Evolutionary conservation across 1,140 invertebrate genomes (phyloP).

Genomic region (Phortica variegata): DNA sequence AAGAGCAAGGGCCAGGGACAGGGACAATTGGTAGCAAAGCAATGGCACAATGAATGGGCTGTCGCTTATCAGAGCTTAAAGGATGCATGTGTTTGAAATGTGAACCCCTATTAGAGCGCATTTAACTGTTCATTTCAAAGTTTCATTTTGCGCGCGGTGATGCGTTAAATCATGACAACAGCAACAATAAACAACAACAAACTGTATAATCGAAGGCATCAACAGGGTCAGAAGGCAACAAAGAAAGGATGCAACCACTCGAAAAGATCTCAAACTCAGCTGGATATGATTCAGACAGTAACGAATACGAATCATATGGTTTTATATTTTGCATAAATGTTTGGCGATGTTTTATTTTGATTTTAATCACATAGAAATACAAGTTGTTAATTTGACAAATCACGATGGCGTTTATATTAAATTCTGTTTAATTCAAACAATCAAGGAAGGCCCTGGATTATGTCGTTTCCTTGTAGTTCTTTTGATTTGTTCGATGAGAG

Average conservation of each 20-base stretch:
- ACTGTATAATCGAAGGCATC: neutral
- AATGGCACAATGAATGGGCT: neutral
- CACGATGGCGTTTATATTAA: no score
- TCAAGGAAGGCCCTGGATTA: no score
- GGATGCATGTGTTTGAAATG: constrained; percentile 47
- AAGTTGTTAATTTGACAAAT: constrained; percentile 55
- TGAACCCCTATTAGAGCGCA: constrained; percentile 57
- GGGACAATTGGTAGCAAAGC: neutral
- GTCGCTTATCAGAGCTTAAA: constrained; percentile 19
- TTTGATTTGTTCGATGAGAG: no score
- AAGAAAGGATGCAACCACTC: constrained; percentile 21
- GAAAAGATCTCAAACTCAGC: constrained; percentile 18
- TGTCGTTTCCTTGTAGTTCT: no score
- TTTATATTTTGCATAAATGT: no score
- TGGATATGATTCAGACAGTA: neutral
- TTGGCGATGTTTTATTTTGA: constrained; percentile 21
- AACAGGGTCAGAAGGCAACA: constrained; percentile 7
- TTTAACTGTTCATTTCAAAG: constrained; percentile 57
- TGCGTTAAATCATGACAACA: constrained; percentile 50
- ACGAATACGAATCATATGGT: no score
- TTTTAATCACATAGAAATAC: constrained; percentile 55
- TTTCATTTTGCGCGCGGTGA: constrained; percentile 51
- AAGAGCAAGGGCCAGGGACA: constrained; percentile 1
- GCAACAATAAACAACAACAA: constrained; percentile 7
- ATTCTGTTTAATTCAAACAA: no score